Evolutionary conservation across 2,113 vertebrate genomes (phyloP), one percentile per base, ranked within the genome.

Genomic region (Ellobius talpinus): DNA sequence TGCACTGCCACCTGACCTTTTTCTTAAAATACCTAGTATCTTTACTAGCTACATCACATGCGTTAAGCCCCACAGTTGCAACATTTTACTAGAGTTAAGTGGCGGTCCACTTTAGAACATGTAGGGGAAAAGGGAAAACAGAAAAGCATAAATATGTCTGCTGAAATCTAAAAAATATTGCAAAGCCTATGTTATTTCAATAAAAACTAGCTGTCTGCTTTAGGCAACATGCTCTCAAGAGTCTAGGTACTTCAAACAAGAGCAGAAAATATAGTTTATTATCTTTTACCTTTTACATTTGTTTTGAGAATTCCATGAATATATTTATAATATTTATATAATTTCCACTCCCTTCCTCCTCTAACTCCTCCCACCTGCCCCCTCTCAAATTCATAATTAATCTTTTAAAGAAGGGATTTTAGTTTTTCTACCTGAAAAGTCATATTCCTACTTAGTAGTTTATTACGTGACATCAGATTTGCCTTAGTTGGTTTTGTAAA

Each of bases 391-490:
- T 58, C 33, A n/a, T 7, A 10, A 58, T 26, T 42, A 61, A 93
- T 68, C 29, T 61, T 93, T 90, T 92, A 77, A 90, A 93, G 74
- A 78, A 73, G 77, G 7, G 55, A 55, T 66, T 92, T 85, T 50
- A 87, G 58, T 94, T 94, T 95, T 63, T 87, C n/a, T 96, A 63
- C 31, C 72, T 93, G 94, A 14, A 50, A 55, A 90, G 36, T 14
- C 58, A 74, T 47, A 66, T 58, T 90, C 42, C 47, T 89, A 96
- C 42, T 81, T 81, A 78, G 13, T 39, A 50, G 76, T 79, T 9
- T 68, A 39, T 86, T 45, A 88, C 81, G 6, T 26, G 55, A 24
- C 74, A 88, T 77, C 65, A 91, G 58, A 72, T 65, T 74, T 96
- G 90, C 31, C n/a, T 95, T 45, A 13, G 39, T 79, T 92, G 19